Evolutionary conservation across 2,888 invertebrate genomes (phyloP).

Genomic region (Perizoma affinitatum): DNA sequence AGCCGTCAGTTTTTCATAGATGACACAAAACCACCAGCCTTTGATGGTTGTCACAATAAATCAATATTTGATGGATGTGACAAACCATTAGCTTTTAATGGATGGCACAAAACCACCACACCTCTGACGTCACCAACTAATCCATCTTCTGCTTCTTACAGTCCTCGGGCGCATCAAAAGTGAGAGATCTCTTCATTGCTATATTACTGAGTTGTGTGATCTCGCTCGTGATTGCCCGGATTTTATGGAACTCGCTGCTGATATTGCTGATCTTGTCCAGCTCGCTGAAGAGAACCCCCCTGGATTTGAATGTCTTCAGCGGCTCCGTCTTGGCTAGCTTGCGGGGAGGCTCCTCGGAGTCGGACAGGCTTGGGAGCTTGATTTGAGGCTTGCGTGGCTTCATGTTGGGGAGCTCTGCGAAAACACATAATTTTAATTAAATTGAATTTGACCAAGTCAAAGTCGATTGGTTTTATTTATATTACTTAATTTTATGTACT

Average conservation of each 20-base stretch:
- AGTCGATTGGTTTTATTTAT: too few species aligned
- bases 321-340: slow-evolving; percentile 47
- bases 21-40: too few species aligned
- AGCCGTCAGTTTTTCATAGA: too few species aligned
- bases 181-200: background rate
- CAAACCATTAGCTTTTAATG: too few species aligned
- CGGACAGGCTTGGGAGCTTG: slow-evolving; percentile 67
- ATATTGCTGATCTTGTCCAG: slow-evolving; percentile 62
- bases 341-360: slow-evolving; percentile 53
- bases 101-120: too few species aligned
- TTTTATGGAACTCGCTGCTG: slow-evolving; percentile 67
- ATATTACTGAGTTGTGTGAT: slow-evolving; percentile 55
- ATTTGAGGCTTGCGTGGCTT: slow-evolving; percentile 71
- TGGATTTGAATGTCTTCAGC: slow-evolving; percentile 43
- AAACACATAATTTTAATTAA: slow-evolving; percentile 2
- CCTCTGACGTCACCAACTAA: background rate
- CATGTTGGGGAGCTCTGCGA: slow-evolving; percentile 72
- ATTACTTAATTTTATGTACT: too few species aligned
- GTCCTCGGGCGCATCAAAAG: background rate
- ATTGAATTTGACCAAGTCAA: background rate
- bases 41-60: too few species aligned
- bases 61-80: too few species aligned
- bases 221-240: slow-evolving; percentile 64
- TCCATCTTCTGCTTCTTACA: slow-evolving; percentile 11
- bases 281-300: slow-evolving; percentile 32